Evolutionary conservation across 2,797 vertebrate genomes (phyloP).

Genomic region (Benthosema pterotum): DNA sequence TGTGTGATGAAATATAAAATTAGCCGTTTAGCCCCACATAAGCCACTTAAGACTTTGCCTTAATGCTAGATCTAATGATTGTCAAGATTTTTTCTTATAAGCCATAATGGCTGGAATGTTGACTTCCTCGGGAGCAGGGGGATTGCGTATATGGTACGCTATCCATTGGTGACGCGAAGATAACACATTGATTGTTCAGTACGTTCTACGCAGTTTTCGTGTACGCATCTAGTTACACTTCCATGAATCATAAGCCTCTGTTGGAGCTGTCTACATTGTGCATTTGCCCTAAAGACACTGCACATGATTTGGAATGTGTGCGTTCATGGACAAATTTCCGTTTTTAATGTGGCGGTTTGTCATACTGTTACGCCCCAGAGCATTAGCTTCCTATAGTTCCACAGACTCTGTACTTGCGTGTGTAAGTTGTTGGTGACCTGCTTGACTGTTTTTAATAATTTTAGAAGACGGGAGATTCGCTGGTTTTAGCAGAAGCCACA

Average conservation of each 20-base stretch:
- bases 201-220: constrained; percentile 35
- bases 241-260: constrained; percentile 35
- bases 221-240: constrained; percentile 27
- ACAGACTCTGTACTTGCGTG: constrained; percentile 7
- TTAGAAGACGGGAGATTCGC: constrained; percentile 20
- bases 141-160: constrained; percentile 35
- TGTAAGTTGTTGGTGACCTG: constrained; percentile 1
- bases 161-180: constrained; percentile 27
- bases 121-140: constrained; percentile 22
- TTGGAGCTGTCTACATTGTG: constrained; percentile 6
- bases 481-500: constrained; percentile 41
- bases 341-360: constrained; percentile 9
- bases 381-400: constrained; percentile 22
- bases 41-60: constrained; percentile 75
- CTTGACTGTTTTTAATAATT: constrained; percentile 9
- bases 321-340: neutral
- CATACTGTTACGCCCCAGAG: constrained; percentile 12
- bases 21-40: constrained; percentile 22
- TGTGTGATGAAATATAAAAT: no score
- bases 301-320: constrained; percentile 18
- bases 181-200: constrained; percentile 38
- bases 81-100: constrained; percentile 66
- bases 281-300: constrained; percentile 13
- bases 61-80: constrained; percentile 73
- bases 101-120: constrained; percentile 76